Evolutionary conservation across 2,113 vertebrate genomes (phyloP).

Genomic region (Scortum barcoo): DNA sequence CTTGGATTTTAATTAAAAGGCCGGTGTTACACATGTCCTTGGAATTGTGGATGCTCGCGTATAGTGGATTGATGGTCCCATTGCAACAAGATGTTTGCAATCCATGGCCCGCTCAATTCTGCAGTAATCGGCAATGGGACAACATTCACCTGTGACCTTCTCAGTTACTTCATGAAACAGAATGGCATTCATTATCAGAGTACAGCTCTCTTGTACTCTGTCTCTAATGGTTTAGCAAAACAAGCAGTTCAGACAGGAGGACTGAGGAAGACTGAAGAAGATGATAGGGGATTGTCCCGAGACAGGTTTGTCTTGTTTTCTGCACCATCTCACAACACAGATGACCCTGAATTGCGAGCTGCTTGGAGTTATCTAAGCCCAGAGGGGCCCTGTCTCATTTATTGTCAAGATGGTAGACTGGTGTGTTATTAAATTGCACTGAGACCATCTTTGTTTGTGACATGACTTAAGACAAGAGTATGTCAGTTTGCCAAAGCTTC

Average conservation of each 20-base stretch:
- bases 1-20: background rate
- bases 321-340: background rate
- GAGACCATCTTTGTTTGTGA: background rate
- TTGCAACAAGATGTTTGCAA: conserved; percentile 16
- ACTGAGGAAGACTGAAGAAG: background rate
- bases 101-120: background rate
- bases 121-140: background rate
- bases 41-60: background rate
- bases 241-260: conserved; percentile 2
- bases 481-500: background rate
- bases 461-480: background rate
- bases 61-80: conserved; percentile 12
- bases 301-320: conserved; percentile 9
- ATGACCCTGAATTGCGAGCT: background rate
- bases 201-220: background rate
- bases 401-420: background rate
- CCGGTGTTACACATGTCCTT: background rate
- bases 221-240: background rate
- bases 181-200: background rate
- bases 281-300: background rate
- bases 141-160: conserved; percentile 12
- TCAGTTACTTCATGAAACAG: conserved; percentile 8
- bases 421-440: background rate
- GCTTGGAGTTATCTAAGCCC: conserved; percentile 4
- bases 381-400: background rate